Base-by-base conservation (phyloP, 64 coral and sea anemone genomes). In the Dendrophyllia cribrosa region DNA sequence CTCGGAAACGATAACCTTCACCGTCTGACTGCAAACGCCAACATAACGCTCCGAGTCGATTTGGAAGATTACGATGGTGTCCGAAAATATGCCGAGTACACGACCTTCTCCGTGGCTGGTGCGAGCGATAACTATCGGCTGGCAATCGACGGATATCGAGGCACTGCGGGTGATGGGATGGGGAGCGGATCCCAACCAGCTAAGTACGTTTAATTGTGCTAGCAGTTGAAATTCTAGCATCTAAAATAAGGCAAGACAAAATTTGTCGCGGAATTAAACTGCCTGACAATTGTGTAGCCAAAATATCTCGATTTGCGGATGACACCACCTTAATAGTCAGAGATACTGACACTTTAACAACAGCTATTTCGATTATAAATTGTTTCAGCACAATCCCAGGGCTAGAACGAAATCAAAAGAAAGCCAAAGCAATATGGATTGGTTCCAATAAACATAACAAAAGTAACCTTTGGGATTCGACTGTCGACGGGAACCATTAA, bases 21-120 rank as follows among this genome's bases (percentile, higher is more conserved):
- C 21, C 84, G 84, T 8, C 66, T 87, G 66, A 87, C 84, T 3
- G 55, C 65, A 58, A 58, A 66, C 5, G 47, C 26, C n/a, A 50
- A 63, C 22, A 66, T 86, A 43, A 17, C 20, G 43, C 49, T 92
- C 23, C 43, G 91, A 65, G 61, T 92, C 9, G 82, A 93, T 50
- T 58, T 93, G 91, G 91, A 88, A 12, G 91, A 88, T 72, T 93
- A 80, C 66, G 66, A 79, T 24, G 63, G 51, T 17, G 77, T 88
- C 19, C 22, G 60, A 44, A 55, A 85, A 81, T 88, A 82, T 58
- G 91, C 85, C 15, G 91, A 93, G 34, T 93, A 93, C 64, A 77
- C 55, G 45, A 71, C 45, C 11, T 93, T 93, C 53, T 34, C 22
- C 17, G 74, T 93, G 21, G 85, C 51, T 17, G 74, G 73, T 24